phyloP scores from a whole-genome alignment of 2,797 vertebrate species.

The Peromyscus attwateri region DNA sequence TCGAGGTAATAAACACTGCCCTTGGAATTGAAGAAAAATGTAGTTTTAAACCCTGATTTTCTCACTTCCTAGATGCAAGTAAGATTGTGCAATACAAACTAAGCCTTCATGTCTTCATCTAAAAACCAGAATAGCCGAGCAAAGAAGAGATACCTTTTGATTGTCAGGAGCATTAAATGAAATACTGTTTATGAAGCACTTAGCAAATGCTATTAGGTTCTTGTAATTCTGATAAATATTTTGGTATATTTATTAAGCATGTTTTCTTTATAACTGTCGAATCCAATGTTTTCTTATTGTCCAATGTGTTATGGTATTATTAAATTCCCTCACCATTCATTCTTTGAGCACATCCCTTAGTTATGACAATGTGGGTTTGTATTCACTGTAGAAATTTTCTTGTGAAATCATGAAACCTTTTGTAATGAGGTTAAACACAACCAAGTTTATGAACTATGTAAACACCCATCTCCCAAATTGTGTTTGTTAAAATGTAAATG shows the following conservation, averaged over 20 bases:
- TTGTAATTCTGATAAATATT: not conserved
- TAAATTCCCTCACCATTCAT: not conserved
- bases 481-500: conserved; percentile 43
- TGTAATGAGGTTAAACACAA: not conserved
- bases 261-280: not conserved
- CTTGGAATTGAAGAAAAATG: not conserved
- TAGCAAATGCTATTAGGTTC: not conserved
- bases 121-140: not conserved
- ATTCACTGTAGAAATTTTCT: not conserved
- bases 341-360: not conserved
- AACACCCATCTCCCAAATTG: not conserved
- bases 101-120: not conserved
- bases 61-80: not conserved
- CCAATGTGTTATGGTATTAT: not conserved
- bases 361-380: not conserved
- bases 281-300: not conserved
- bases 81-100: not conserved
- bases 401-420: not conserved
- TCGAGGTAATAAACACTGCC: not conserved
- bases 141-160: not conserved
- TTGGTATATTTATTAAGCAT: not conserved
- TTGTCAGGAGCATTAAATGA: not conserved
- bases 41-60: not conserved
- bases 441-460: not conserved
- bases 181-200: not conserved